Conservation (phyloP, 1,140 invertebrate species). For the Drosophila sulfurigaster region DNA sequence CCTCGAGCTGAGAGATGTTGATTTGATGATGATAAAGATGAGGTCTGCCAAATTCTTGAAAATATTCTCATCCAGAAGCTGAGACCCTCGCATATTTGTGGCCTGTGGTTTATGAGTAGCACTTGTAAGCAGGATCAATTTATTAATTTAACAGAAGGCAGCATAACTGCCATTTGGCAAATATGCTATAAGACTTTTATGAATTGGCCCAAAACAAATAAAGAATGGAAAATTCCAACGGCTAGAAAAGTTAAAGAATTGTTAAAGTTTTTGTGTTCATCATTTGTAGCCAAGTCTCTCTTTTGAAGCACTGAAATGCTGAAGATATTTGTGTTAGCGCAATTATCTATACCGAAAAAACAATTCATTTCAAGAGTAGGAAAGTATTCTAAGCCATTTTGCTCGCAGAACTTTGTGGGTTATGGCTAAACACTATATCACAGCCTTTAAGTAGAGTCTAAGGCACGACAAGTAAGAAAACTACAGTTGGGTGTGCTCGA, state of each 20-base stretch:
- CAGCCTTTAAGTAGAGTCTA: no score
- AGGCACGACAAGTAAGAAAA: no score
- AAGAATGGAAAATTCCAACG: neutral
- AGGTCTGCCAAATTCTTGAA: conserved; percentile 17
- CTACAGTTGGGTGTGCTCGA: no score
- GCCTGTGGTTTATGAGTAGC: conserved; percentile 16
- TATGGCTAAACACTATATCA: no score
- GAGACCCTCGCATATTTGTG: conserved; percentile 10
- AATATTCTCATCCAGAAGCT: conserved; percentile 5
- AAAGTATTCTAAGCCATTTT: no score
- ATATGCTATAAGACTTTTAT: neutral
- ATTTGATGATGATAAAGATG: conserved; percentile 59
- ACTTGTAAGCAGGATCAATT: conserved; percentile 24
- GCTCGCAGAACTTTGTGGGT: no score
- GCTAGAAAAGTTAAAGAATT: neutral
- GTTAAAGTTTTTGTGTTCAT: neutral
- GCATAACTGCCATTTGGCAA: conserved; percentile 5
- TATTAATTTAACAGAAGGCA: conserved; percentile 29
- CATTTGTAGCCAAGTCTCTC: neutral
- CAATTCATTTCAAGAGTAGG: no score
- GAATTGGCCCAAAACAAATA: neutral
- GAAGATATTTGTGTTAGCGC: no score
- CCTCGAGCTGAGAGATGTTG: conserved; percentile 57
- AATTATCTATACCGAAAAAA: neutral
- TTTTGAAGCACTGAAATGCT: neutral